Evolutionary conservation across 2,888 invertebrate species (phyloP).

Genomic region (Auanema freiburgensis): DNA sequence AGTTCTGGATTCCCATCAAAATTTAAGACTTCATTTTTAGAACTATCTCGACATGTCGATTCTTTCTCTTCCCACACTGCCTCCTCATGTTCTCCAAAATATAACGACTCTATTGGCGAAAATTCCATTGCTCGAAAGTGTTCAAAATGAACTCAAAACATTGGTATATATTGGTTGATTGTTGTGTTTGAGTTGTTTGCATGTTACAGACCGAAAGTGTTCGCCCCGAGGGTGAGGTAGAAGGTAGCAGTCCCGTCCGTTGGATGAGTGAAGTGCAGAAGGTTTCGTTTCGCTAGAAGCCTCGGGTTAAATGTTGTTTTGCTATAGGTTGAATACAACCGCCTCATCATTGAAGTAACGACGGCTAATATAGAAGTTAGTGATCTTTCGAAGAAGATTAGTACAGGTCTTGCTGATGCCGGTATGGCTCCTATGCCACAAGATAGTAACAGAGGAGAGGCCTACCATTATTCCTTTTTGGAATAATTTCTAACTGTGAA

Average conservation of each 20-base stretch:
- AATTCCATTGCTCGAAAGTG: constrained; percentile 39
- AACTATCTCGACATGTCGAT: constrained; percentile 38
- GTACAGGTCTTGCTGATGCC: constrained; percentile 37
- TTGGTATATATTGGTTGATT: constrained; percentile 11
- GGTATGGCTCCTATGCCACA: constrained; percentile 20
- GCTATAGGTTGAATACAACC: constrained; percentile 46
- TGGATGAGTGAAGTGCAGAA: constrained; percentile 50
- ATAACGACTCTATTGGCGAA: constrained; percentile 34
- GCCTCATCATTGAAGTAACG: constrained; percentile 49
- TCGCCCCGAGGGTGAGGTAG: constrained; percentile 27
- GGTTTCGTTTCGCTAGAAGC: constrained; percentile 20
- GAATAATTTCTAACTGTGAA: constrained; percentile 24
- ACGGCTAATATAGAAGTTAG: constrained; percentile 48
- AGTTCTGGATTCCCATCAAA: not conserved
- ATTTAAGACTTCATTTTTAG: constrained; percentile 11
- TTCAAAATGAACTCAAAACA: constrained; percentile 35
- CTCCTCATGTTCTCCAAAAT: constrained; percentile 27
- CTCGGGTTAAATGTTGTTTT: constrained; percentile 2
- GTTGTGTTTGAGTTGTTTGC: constrained; percentile 4
- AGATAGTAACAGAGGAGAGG: constrained; percentile 22
- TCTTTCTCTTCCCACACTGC: constrained; percentile 29
- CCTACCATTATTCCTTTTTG: constrained; percentile 47
- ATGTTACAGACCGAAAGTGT: constrained; percentile 29
- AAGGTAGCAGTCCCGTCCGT: constrained; percentile 32
- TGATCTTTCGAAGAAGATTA: constrained; percentile 47